Evolutionary conservation across 2,888 invertebrate genomes (phyloP).

Genomic region (Ichneumoninae sp.): DNA sequence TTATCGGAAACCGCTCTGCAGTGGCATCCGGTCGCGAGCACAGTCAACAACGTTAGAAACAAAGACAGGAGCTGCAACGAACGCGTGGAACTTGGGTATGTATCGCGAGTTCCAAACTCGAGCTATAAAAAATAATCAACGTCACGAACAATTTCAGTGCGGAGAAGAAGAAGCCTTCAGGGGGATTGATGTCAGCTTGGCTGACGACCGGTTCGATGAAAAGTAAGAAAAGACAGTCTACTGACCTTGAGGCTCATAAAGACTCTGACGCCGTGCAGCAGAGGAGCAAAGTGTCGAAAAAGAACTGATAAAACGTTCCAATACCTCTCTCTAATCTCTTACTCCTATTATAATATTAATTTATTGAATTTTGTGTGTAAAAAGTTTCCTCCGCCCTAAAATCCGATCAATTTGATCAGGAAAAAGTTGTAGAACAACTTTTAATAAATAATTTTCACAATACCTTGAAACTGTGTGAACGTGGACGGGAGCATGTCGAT

Average conservation of each 20-base stretch:
- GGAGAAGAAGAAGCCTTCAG: conserved; percentile 78
- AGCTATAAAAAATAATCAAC: background rate
- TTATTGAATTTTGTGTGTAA: conserved; percentile 1
- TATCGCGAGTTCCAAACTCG: conserved; percentile 31
- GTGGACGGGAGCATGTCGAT: background rate
- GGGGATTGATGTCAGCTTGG: conserved; percentile 83
- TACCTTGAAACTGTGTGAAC: background rate
- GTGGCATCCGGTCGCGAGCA: conserved; percentile 90
- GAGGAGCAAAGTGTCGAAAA: conserved; percentile 33
- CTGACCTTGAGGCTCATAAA: conserved; percentile 75
- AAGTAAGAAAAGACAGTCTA: conserved; percentile 82
- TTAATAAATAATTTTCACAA: background rate
- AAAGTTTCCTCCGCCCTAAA: background rate
- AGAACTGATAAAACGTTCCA: conserved; percentile 8
- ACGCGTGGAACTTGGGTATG: conserved; percentile 79
- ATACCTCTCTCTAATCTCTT: background rate
- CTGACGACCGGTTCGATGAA: conserved; percentile 84
- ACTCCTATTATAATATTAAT: background rate
- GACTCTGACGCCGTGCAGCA: conserved; percentile 72
- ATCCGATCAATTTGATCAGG: background rate
- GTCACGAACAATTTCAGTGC: conserved; percentile 70
- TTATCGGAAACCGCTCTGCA: conserved; percentile 80
- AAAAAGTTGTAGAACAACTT: background rate
- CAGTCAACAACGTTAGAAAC: conserved; percentile 90
- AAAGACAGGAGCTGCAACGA: conserved; percentile 88